Base-by-base conservation (phyloP, 2,797 vertebrate species). In the Orientallactaga sibirica region DNA sequence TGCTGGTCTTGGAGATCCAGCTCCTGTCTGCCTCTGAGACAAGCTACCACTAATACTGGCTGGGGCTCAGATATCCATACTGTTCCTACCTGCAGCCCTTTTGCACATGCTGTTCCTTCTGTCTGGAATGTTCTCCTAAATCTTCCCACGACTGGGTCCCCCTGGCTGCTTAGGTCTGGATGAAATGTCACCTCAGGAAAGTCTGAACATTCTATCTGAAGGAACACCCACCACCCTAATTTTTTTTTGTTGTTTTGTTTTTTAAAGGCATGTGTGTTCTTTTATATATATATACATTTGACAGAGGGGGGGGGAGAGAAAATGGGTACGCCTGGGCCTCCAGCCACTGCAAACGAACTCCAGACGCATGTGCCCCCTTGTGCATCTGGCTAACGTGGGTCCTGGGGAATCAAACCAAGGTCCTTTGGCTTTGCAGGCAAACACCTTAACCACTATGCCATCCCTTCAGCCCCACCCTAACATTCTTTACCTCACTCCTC, bases 101-200 rank as follows among this genome's bases (percentile, higher is more conserved):
- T n/a, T 15, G 70, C 7, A 4, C 16, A 0, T 20, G 22, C 37
- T 4, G 0, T 76, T 89, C 68, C 33, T 61, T 43, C 74, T 1
- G 1, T 58, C 43, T 82, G 10, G 74, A 79, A 22, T 10, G 24
- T 78, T 86, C 88, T 74, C 58, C 33, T 33, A 22, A 0, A 55
- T 55, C 29, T 75, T 80, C 74, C 77, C 22, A 1, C 18, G 48
- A 41, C 22, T 41, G 22, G 43, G 29, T 24, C 20, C 10, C 81
- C 58, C 24, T 58, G 33, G 74, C 37, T 3, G 0, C 27, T 74
- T 48, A 82, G n/a, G 70, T 41, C 70, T 43, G 12, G 48, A n/a
- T 55, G 62, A n/a, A 62, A 27, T 52, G 64, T 84, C 41, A 74
- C 81, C 73, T 89, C 67, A 41, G 74, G 77, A 66, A 80, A 93